Conservation (phyloP, 2,113 vertebrate species). For the Labeo rohita region DNA sequence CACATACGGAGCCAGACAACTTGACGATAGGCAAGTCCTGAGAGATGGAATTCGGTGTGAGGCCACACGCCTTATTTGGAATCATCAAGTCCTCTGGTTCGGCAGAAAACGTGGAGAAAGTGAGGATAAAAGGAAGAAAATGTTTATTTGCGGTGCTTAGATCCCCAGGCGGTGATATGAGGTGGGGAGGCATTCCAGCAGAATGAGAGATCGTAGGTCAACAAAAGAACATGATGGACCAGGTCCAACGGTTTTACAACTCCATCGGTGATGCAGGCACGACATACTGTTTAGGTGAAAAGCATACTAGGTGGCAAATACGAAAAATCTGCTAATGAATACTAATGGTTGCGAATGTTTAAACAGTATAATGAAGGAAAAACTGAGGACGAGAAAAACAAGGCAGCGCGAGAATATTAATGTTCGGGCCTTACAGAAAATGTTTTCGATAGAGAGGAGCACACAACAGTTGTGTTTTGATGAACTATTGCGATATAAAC, state of each 20-base stretch:
- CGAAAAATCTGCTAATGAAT: conserved; percentile 9
- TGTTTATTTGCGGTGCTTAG: conserved; percentile 61
- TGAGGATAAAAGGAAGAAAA: conserved; percentile 58
- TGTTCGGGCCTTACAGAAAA: neutral
- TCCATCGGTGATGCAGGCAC: conserved; percentile 40
- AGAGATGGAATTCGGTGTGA: conserved; percentile 56
- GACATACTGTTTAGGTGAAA: conserved; percentile 23
- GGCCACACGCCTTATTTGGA: conserved; percentile 57
- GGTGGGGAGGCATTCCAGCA: conserved; percentile 60
- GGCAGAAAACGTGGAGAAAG: conserved; percentile 43
- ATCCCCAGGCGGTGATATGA: conserved; percentile 57
- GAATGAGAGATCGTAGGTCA: conserved; percentile 56
- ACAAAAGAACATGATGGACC: conserved; percentile 55
- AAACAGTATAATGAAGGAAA: conserved; percentile 18
- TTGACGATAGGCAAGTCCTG: conserved; percentile 56
- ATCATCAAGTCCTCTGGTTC: conserved; percentile 48
- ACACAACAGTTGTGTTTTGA: conserved; percentile 14
- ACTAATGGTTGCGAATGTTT: conserved; percentile 1
- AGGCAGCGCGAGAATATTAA: neutral
- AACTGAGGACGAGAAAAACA: neutral
- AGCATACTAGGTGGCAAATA: conserved; percentile 32
- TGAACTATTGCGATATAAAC: conserved; percentile 10
- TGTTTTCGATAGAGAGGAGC: neutral
- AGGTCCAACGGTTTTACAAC: conserved; percentile 53
- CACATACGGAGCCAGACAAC: conserved; percentile 46